Base-by-base conservation (phyloP, 2,888 invertebrate genomes). In the Allolobophora icterica region DNA sequence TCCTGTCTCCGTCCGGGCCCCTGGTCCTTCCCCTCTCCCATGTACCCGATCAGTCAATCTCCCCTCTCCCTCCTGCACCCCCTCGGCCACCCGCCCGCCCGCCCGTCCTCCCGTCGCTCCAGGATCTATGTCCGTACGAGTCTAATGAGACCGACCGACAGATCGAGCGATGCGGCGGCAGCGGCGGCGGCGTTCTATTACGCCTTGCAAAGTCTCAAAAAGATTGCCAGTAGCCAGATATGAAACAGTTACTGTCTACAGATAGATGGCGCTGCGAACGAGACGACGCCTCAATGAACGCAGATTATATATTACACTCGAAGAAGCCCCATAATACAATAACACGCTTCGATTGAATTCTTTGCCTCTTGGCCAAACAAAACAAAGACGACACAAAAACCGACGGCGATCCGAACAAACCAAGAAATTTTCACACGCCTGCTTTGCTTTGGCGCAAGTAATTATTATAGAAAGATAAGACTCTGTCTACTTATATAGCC, bases 71-170 rank as follows among this genome's bases (percentile, higher is more conserved):
- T 71, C n/a, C 71, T 17, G 8, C 71, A 11, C n/a, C n/a, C n/a
- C n/a, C 11, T n/a, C 30, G n/a, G 0, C 30, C n/a, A 8, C 71
- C 71, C 19, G 17, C 58, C 58, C 58, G 17, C 58, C 58, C 2
- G 13, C 52, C 24, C 52, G 5, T 1, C 24, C 24, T 24, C 24
- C 52, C 52, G 17, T 17, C 30, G 71, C 71, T 71, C 71, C 71
- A 71, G 71, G 71, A 71, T 71, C 71, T 71, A 71, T 71, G n/a
- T 71, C n/a, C 71, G n/a, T 71, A n/a, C 71, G 71, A 71, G 71
- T 71, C 71, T 71, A 71, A 71, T 71, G 71, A 71, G 71, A 71
- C 52, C 24, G 52, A 52, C 71, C 71, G 71, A 71, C 71, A 71
- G 71, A 71, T 71, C 71, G 71, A n/a, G 71, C 71, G 71, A 71